Conservation (phyloP, 2,113 vertebrate genomes). For the Cyanoderma ruficeps region DNA sequence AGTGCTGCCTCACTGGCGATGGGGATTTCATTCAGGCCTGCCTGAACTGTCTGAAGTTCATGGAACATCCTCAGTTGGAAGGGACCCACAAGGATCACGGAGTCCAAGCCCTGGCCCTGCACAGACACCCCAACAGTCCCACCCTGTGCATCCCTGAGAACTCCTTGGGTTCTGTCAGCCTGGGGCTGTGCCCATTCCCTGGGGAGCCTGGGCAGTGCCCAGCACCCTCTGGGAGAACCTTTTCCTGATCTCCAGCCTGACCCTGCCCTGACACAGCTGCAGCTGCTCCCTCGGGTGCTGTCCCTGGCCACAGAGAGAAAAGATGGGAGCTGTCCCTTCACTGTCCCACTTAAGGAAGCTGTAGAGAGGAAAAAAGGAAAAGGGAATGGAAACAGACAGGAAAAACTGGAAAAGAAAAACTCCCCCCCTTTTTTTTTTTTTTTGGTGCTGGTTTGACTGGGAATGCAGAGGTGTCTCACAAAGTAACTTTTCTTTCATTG, state of each 20-base stretch:
- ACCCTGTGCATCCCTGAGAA: rapidly evolving
- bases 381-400: not conserved
- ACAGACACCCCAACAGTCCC: not conserved
- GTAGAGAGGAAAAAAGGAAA: not conserved
- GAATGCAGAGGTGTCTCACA: not conserved
- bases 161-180: not conserved
- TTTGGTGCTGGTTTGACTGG: not conserved
- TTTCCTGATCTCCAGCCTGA: not conserved
- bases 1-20: not conserved
- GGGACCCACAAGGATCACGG: rapidly evolving
- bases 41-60: not conserved
- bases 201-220: not conserved
- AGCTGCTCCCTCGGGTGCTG: rapidly evolving
- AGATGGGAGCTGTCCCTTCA: not conserved
- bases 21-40: not conserved
- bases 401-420: not conserved
- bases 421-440: no score
- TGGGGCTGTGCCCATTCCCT: not conserved
- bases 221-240: not conserved
- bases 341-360: not conserved
- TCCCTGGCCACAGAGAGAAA: not conserved
- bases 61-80: not conserved
- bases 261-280: rapidly evolving
- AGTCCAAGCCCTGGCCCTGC: rapidly evolving
- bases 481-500: not conserved